A percentile compares a stretch with the other conserved stretches of the same genome.
Evolutionary conservation across 2,888 invertebrate species (phyloP).

Genomic region (Agrotis exclamationis): DNA sequence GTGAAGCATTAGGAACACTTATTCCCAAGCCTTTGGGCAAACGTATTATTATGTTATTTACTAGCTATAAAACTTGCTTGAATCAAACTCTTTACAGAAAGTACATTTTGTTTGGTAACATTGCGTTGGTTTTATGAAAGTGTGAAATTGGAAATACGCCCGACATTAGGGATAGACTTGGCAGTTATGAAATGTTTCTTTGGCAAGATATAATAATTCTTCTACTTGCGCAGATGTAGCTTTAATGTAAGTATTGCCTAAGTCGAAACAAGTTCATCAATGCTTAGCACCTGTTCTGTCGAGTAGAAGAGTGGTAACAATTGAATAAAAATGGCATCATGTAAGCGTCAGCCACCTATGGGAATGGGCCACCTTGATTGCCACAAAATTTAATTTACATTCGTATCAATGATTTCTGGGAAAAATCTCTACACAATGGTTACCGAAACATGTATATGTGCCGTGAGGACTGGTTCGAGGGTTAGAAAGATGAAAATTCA

Average conservation of each 20-base stretch:
- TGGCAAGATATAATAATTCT: constrained; percentile 1
- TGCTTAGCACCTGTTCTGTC: background rate
- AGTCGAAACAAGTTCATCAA: constrained; percentile 7
- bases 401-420: too few relatives aligned
- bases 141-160: background rate
- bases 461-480: too few relatives aligned
- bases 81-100: background rate
- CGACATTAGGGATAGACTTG: background rate
- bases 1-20: too few relatives aligned
- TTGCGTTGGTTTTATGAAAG: background rate
- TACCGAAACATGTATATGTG: too few relatives aligned
- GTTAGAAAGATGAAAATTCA: too few relatives aligned
- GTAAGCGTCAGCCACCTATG: background rate
- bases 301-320: background rate
- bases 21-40: too few relatives aligned
- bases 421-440: too few relatives aligned
- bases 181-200: background rate
- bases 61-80: background rate
- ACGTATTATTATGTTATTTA: background rate
- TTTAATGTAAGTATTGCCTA: background rate
- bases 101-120: background rate
- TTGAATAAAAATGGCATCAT: background rate
- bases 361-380: too few relatives aligned
- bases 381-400: too few relatives aligned
- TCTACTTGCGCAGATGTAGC: background rate